Base-by-base conservation (phyloP, 1,140 invertebrate species). In the Dendroctonus ponderosae region DNA sequence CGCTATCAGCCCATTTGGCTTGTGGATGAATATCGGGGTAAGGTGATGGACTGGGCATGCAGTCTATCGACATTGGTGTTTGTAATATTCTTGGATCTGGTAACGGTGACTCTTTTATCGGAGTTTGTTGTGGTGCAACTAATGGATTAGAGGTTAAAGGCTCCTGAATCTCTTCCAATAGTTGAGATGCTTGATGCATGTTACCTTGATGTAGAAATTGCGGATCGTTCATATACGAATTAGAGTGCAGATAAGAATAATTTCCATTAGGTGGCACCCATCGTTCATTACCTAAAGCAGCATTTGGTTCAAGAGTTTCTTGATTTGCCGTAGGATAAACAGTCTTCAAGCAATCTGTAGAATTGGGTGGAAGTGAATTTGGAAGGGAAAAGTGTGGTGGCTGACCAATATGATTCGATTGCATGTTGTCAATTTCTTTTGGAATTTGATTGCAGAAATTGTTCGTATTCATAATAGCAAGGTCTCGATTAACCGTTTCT, bases 1-100 rank as follows among this genome's bases (percentile, higher is more conserved):
- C 86, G 70, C 86, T 87, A 67, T 90, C 89, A 5, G 86, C 84
- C 87, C 88, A 90, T 72, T 89, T 87, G 8, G 86, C 85, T 72
- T 85, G 83, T n/a, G 80, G 82, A 37, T 84, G 79, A 1, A 84
- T 75, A 62, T 86, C 84, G 43, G 84, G 82, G 68, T 89, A 89
- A 3, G 88, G 88, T 7, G 87, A 89, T 9, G 85, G 84, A 64
- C 84, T 82, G 6, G 84, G 82, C 40, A 85, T 83, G 65, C 85
- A 87, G 68, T 88, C 86, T 49, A 75, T 68, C 5, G 76, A 74
- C 40, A 77, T 68, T 5, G 76, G 75, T 8, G 75, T 76, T 54
- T 77, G 76, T 48, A 73, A 72, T 61, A 78, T 72, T 71, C 75
- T 68, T 11, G 70, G 60, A 46, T 74, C 74, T 37, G 69, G 71